Percentiles rank a stretch among this genome's conserved stretches.
Evolutionary conservation across 2,888 invertebrate species (phyloP).

Genomic region (Agrilus mali): DNA sequence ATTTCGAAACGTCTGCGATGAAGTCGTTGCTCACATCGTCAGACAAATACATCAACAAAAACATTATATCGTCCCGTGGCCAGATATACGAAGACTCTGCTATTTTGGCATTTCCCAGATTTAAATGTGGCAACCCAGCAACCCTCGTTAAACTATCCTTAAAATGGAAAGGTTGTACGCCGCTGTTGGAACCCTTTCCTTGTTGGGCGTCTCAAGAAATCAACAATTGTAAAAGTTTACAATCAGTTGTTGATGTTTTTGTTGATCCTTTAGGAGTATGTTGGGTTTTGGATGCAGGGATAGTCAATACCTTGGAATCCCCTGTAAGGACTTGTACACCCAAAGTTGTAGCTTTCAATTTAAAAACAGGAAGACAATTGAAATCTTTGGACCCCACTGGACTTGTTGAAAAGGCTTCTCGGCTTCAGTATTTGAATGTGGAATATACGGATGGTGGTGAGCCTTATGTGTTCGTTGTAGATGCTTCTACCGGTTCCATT

Average conservation of each 20-base stretch:
- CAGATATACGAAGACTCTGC: slow-evolving; percentile 44
- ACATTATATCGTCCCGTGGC: slow-evolving; percentile 46
- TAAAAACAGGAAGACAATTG: slow-evolving; percentile 46
- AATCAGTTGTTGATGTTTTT: slow-evolving; percentile 57
- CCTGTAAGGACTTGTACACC: slow-evolving; percentile 55
- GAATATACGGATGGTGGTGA: slow-evolving; percentile 50
- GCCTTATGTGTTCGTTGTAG: slow-evolving; percentile 52
- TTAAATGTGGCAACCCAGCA: slow-evolving; percentile 51
- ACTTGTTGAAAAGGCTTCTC: slow-evolving; percentile 43
- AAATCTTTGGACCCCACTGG: slow-evolving; percentile 48
- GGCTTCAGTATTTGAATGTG: slow-evolving; percentile 55
- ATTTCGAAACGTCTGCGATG: slow-evolving; percentile 40
- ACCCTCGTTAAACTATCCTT: slow-evolving; percentile 47
- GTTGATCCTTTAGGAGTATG: slow-evolving; percentile 49
- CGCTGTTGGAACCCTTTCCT: slow-evolving; percentile 46
- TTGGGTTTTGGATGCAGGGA: slow-evolving; percentile 61
- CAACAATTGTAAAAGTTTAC: slow-evolving; percentile 49
- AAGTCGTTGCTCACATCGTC: slow-evolving; percentile 43
- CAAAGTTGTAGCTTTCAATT: slow-evolving; percentile 51
- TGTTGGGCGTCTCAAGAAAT: slow-evolving; percentile 51
- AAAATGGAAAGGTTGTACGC: slow-evolving; percentile 34
- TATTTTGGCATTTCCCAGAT: slow-evolving; percentile 45
- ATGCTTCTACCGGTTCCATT: slow-evolving; percentile 54
- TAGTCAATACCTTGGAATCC: slow-evolving; percentile 51
- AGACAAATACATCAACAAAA: slow-evolving; percentile 43